Evolutionary conservation across 2,113 vertebrate species (phyloP).

Genomic region (Eolophus roseicapilla): DNA sequence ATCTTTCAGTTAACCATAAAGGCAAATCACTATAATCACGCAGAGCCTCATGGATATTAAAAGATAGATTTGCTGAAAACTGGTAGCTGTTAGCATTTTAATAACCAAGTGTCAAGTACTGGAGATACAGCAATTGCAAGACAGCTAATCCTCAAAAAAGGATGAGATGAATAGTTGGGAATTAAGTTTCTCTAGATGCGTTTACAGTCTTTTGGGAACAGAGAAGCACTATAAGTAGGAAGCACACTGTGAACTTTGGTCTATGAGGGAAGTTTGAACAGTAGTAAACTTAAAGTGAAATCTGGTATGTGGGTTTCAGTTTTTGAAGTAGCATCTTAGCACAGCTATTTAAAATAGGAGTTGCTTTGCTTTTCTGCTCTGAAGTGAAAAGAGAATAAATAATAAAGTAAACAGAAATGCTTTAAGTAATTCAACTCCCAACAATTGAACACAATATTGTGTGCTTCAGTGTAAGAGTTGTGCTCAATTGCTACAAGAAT

Average conservation of each 20-base stretch:
- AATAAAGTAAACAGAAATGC: neutral
- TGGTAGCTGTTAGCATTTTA: neutral
- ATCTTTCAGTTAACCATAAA: neutral
- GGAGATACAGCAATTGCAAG: neutral
- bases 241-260: neutral
- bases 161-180: neutral
- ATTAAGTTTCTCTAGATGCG: neutral
- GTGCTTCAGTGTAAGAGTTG: neutral
- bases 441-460: neutral
- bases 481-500: neutral
- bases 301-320: neutral
- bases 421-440: neutral
- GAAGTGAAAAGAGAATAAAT: neutral
- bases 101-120: neutral
- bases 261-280: neutral
- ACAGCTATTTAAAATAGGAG: neutral
- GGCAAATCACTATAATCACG: neutral
- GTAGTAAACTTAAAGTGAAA: neutral
- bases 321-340: neutral
- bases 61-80: neutral
- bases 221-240: neutral
- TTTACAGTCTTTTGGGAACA: neutral
- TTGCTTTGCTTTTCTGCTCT: neutral
- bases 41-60: neutral
- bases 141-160: neutral